phyloP scores from a whole-genome alignment of 2,888 invertebrate genomes.

The Gasteruption jaculator region DNA sequence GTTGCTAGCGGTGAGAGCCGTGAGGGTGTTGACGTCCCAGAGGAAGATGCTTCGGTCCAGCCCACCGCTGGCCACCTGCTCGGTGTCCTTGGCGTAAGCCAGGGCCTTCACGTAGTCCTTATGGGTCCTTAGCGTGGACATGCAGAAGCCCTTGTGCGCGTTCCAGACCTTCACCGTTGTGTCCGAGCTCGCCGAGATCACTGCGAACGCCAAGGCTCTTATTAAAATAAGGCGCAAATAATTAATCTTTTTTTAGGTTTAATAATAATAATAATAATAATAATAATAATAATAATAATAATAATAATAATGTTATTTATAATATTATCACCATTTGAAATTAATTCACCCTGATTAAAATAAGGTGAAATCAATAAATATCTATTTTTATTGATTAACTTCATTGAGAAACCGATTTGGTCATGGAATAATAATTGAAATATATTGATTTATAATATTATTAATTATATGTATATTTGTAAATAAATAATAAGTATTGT shows the following conservation, averaged over 20 bases:
- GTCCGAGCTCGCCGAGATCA: slow-evolving; percentile 98
- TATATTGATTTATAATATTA: slow-evolving; percentile 8
- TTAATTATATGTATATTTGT: slow-evolving; percentile 44
- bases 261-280: slow-evolving; percentile 3
- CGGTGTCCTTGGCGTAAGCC: slow-evolving; percentile 95
- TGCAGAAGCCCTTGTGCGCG: slow-evolving; percentile 97
- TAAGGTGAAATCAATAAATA: not conserved
- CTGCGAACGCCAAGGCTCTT: slow-evolving; percentile 53
- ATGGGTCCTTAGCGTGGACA: slow-evolving; percentile 97
- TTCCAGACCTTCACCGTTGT: slow-evolving; percentile 99
- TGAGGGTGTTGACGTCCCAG: slow-evolving; percentile 98
- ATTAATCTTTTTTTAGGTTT: not conserved
- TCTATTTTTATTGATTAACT: not conserved
- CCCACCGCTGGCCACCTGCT: slow-evolving; percentile 94
- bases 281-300: slow-evolving; percentile 6
- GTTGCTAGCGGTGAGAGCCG: slow-evolving; percentile 95
- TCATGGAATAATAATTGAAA: not conserved
- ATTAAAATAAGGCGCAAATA: slow-evolving; percentile 2
- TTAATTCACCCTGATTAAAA: no score
- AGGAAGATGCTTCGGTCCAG: slow-evolving; percentile 94
- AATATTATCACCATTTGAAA: no score
- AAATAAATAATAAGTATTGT: slow-evolving; percentile 29
- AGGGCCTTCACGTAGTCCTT: slow-evolving; percentile 97
- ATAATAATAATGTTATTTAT: slow-evolving; percentile 4
- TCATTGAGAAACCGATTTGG: not conserved